Evolutionary conservation across 1,140 invertebrate genomes (phyloP).

Genomic region (Platyscapa corneri): DNA sequence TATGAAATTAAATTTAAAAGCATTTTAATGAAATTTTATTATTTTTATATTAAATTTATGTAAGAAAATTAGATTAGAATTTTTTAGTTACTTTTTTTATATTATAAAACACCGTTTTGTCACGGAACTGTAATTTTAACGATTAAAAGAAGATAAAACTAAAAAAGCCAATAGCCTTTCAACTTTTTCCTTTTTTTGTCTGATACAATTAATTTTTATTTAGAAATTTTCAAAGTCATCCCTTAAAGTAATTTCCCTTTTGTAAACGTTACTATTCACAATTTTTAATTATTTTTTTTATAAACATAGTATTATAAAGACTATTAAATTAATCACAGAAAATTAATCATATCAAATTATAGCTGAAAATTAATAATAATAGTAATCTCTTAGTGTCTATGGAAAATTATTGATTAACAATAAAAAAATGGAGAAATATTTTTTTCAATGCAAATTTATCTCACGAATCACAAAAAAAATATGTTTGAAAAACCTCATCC

Average conservation of each 20-base stretch:
- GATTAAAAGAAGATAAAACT: background rate
- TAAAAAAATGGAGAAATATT: background rate
- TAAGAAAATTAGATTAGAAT: no score
- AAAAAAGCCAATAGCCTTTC: background rate
- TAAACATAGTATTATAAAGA: background rate
- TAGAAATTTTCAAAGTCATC: background rate
- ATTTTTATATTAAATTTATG: no score
- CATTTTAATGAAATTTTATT: no score
- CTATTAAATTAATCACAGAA: background rate
- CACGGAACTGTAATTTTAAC: no score
- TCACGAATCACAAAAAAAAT: conserved; percentile 16
- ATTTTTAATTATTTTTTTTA: background rate
- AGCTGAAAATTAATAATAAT: no score
- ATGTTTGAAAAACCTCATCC: background rate
- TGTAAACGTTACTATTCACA: background rate
- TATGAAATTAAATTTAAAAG: no score
- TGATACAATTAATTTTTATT: background rate
- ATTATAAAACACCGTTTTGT: no score
- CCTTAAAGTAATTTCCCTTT: conserved; percentile 12
- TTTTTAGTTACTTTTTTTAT: no score
- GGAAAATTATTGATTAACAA: background rate
- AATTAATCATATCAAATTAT: no score
- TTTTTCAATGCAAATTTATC: background rate
- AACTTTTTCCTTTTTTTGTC: background rate
- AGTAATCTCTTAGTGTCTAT: background rate